phyloP scores from a whole-genome alignment of 2,888 invertebrate species.

The Cerceris ruficornis region DNA sequence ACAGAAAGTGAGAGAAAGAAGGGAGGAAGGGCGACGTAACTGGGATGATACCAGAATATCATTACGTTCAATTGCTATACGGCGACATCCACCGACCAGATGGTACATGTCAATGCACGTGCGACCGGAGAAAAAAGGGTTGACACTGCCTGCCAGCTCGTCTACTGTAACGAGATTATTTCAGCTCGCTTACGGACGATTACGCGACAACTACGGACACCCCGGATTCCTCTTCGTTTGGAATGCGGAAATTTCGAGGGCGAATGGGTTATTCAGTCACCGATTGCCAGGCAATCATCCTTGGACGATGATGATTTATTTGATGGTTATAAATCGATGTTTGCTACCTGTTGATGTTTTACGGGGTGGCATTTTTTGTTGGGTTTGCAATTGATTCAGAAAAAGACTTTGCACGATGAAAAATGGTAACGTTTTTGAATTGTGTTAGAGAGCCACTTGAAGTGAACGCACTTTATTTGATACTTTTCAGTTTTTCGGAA shows the following conservation, averaged over 20 bases:
- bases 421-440: no score
- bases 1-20: not conserved
- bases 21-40: conserved; percentile 42
- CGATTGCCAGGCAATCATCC: no score
- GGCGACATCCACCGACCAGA: conserved; percentile 58
- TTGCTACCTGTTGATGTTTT: no score
- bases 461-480: no score
- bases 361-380: no score
- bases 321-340: no score
- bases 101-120: conserved; percentile 64
- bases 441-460: no score
- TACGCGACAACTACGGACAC: conserved; percentile 23
- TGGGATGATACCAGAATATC: conserved; percentile 63
- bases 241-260: conserved; percentile 52
- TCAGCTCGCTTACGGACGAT: conserved; percentile 20
- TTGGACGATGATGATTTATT: no score
- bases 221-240: conserved; percentile 23
- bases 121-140: conserved; percentile 42
- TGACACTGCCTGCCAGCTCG: conserved; percentile 44
- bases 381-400: no score
- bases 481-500: no score
- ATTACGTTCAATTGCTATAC: conserved; percentile 65
- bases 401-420: no score
- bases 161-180: conserved; percentile 56
- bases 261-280: not conserved